Percentiles rank a stretch among this genome's conserved stretches.
Evolutionary conservation across 2,113 vertebrate species (phyloP).

Genomic region (Papio anubis): DNA sequence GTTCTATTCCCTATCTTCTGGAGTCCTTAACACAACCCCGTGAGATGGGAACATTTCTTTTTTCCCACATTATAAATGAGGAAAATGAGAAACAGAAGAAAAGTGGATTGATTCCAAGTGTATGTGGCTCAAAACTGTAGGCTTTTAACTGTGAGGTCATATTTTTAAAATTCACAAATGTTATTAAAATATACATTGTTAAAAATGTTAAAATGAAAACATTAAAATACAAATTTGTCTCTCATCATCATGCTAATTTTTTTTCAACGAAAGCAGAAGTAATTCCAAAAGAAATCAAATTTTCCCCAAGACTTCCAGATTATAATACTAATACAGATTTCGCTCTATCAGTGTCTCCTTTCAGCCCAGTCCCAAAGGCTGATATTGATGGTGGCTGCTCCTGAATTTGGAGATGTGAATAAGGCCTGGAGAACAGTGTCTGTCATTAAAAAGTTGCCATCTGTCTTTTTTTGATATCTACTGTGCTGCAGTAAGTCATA

Average conservation of each 20-base stretch:
- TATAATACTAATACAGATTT: slow-evolving; percentile 14
- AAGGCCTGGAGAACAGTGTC: slow-evolving; percentile 50
- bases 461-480: slow-evolving; percentile 74
- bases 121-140: background rate
- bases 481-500: slow-evolving; percentile 56
- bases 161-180: background rate
- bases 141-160: background rate
- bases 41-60: background rate
- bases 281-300: slow-evolving; percentile 9
- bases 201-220: background rate
- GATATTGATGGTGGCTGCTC: background rate
- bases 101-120: background rate
- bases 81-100: background rate
- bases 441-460: slow-evolving; percentile 73
- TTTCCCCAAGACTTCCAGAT: slow-evolving; percentile 11
- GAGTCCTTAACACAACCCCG: background rate
- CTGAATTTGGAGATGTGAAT: slow-evolving; percentile 20
- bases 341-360: slow-evolving; percentile 39
- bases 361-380: slow-evolving; percentile 29
- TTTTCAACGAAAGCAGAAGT: background rate
- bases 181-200: background rate
- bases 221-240: background rate
- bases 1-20: background rate
- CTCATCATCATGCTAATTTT: background rate
- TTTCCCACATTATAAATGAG: background rate